Percentiles rank a stretch among this genome's conserved stretches.
Conservation (phyloP, 2,888 invertebrate genomes). For the Timandra comae region DNA sequence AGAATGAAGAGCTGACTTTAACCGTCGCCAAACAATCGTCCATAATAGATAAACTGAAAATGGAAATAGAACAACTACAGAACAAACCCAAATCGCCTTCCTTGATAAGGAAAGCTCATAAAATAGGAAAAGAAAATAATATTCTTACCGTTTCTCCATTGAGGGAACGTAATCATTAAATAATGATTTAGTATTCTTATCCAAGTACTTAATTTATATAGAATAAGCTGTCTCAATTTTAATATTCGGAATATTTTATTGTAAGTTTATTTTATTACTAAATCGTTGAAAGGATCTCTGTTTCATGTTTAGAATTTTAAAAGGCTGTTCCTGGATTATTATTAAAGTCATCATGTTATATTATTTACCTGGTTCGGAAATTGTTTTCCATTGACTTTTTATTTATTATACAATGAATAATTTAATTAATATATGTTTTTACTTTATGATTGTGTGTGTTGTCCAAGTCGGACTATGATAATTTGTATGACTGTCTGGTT, state of each 20-base stretch:
- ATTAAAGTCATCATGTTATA: slow-evolving; percentile 10
- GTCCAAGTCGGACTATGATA: no score
- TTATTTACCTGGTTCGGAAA: slow-evolving; percentile 6
- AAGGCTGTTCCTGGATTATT: slow-evolving; percentile 11
- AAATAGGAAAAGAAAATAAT: slow-evolving; percentile 70
- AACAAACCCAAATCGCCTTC: slow-evolving; percentile 61
- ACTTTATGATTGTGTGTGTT: no score
- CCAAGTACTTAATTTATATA: slow-evolving; percentile 1
- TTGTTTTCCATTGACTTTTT: no score
- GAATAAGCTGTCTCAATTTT: slow-evolving; percentile 1
- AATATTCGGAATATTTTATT: no score
- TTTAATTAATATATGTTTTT: no score
- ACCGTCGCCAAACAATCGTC: slow-evolving; percentile 63
- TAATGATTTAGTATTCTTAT: slow-evolving; percentile 2
- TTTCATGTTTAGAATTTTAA: slow-evolving; percentile 11
- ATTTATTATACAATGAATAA: no score
- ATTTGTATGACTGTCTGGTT: no score
- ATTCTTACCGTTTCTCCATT: slow-evolving; percentile 68
- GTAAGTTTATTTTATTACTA: no score
- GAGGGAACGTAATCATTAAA: slow-evolving; percentile 39
- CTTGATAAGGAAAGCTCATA: slow-evolving; percentile 49
- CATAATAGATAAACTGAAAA: slow-evolving; percentile 62
- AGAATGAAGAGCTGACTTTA: slow-evolving; percentile 65
- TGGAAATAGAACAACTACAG: slow-evolving; percentile 50
- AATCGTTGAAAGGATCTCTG: slow-evolving; percentile 10